Evolutionary conservation across 2,113 vertebrate species (phyloP).

Genomic region (Pseudorectes ferrugineus): DNA sequence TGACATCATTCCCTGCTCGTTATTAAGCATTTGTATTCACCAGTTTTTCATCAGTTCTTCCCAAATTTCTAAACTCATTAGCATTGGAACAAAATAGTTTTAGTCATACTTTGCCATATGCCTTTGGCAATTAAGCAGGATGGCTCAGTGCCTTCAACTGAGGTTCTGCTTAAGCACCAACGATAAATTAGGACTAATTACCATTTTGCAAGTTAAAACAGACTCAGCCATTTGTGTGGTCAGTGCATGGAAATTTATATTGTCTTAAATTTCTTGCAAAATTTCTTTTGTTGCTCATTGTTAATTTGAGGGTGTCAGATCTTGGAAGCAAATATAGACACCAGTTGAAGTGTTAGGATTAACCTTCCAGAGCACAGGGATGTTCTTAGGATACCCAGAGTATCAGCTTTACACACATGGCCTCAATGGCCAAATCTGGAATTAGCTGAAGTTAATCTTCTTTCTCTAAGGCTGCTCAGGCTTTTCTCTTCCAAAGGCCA

Average conservation of each 20-base stretch:
- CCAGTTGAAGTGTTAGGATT: neutral
- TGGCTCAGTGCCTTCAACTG: neutral
- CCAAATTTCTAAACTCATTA: neutral
- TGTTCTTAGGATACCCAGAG: neutral
- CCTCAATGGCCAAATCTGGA: neutral
- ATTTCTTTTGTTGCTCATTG: neutral
- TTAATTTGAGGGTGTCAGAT: neutral
- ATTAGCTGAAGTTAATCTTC: neutral
- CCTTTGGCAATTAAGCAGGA: neutral
- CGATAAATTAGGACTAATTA: neutral
- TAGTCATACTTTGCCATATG: constrained; percentile 13
- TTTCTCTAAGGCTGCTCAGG: neutral
- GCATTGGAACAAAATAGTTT: neutral
- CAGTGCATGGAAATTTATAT: neutral
- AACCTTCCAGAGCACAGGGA: neutral
- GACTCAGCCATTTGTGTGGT: neutral
- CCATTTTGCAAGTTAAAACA: neutral
- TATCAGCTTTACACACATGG: neutral
- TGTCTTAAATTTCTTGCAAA: neutral
- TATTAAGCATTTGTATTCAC: neutral
- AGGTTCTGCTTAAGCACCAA: neutral
- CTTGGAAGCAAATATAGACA: neutral
- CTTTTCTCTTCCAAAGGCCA: neutral
- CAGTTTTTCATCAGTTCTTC: neutral
- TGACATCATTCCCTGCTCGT: neutral